Evolutionary conservation across 2,888 invertebrate species (phyloP).

Genomic region (Terebella lapidaria): DNA sequence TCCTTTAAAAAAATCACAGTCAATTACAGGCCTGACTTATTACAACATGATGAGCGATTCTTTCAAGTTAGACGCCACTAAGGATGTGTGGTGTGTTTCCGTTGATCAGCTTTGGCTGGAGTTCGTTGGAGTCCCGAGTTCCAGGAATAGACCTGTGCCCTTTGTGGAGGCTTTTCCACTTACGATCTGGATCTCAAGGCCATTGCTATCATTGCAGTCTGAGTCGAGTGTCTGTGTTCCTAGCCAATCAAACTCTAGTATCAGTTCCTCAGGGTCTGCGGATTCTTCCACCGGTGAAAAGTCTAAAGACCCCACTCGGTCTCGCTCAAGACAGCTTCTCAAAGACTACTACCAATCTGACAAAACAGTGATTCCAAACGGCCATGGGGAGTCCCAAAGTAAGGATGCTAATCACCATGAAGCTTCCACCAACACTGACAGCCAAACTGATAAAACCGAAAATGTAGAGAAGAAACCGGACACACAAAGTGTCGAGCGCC

Average conservation of each 20-base stretch:
- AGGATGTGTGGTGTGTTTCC: slow-evolving; percentile 79
- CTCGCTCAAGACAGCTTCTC: background rate
- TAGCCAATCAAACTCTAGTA: background rate
- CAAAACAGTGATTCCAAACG: background rate
- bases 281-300: background rate
- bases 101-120: slow-evolving; percentile 91
- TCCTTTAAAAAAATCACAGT: background rate
- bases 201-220: background rate
- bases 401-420: background rate
- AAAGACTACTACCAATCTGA: background rate
- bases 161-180: slow-evolving; percentile 66
- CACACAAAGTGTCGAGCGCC: background rate
- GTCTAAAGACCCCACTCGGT: background rate
- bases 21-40: slow-evolving; percentile 6
- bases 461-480: background rate
- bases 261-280: background rate
- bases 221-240: background rate
- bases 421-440: background rate
- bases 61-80: slow-evolving; percentile 55
- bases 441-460: background rate
- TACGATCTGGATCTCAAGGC: slow-evolving; percentile 64
- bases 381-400: no score
- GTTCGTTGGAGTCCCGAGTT: slow-evolving; percentile 77
- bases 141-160: slow-evolving; percentile 47
- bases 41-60: slow-evolving; percentile 30